phyloP scores from a whole-genome alignment of 2,797 vertebrate genomes.

The Clamator glandarius region DNA sequence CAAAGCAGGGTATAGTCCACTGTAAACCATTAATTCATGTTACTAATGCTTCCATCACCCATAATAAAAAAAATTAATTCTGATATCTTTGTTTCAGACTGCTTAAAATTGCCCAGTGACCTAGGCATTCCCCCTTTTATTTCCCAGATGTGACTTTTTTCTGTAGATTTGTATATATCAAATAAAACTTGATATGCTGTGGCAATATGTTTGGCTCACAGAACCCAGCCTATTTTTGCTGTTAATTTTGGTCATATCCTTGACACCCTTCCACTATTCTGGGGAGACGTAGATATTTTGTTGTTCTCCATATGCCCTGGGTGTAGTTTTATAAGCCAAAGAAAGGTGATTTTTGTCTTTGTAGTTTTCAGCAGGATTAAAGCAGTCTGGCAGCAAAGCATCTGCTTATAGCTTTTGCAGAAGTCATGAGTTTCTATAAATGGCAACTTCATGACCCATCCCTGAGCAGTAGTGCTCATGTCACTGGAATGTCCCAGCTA shows the following conservation, averaged over 20 bases:
- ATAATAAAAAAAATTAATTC: background rate
- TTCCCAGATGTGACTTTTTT: slow-evolving; percentile 19
- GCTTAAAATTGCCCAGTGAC: background rate
- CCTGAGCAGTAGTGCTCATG: background rate
- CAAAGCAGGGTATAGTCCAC: background rate
- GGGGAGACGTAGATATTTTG: background rate
- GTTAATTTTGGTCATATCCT: background rate
- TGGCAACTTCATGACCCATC: background rate
- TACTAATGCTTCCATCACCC: background rate
- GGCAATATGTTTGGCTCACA: background rate
- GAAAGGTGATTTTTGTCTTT: background rate
- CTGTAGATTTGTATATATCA: background rate
- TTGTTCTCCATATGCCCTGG: background rate
- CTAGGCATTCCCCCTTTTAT: background rate
- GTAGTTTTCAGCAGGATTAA: background rate
- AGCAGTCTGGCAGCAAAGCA: background rate
- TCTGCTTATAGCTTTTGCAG: background rate
- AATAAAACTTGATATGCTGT: background rate
- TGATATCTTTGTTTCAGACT: background rate
- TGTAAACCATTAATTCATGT: background rate
- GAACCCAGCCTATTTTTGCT: background rate
- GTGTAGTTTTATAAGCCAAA: background rate
- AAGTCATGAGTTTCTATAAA: slow-evolving; percentile 4
- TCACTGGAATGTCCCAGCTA: background rate
- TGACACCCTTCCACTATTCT: background rate